phyloP scores from a whole-genome alignment of 2,888 invertebrate species.

The Lasioglossum leucozonium region DNA sequence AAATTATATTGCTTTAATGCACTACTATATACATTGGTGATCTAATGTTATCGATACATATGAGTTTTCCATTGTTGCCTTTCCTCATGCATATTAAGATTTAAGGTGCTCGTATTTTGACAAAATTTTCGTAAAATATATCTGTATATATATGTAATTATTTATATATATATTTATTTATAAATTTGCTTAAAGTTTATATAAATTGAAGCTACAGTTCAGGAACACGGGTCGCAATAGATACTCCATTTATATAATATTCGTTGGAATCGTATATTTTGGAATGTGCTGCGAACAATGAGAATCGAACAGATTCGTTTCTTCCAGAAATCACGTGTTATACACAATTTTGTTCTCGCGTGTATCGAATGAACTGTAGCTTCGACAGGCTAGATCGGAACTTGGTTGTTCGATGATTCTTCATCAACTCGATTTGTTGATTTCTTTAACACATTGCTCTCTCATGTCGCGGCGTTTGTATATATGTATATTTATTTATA shows the following conservation, averaged over 20 bases:
- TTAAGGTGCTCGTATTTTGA: conserved; percentile 71
- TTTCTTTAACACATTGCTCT: conserved; percentile 48
- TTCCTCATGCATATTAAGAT: conserved; percentile 62
- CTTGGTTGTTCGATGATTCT: conserved; percentile 28
- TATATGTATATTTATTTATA: conserved; percentile 57
- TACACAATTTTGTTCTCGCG: background rate
- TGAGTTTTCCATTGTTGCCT: conserved; percentile 55
- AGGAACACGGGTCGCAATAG: background rate
- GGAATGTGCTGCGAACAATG: conserved; percentile 55
- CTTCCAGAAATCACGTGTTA: background rate
- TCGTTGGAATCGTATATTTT: conserved; percentile 34
- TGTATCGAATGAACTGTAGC: conserved; percentile 59
- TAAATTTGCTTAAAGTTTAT: conserved; percentile 42
- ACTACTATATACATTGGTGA: conserved; percentile 82
- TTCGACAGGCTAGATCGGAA: conserved; percentile 60
- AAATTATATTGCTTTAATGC: conserved; percentile 81
- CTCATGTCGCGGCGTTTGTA: conserved; percentile 55
- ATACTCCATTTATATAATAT: background rate
- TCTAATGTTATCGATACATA: conserved; percentile 74
- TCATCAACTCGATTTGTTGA: conserved; percentile 9
- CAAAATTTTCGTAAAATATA: conserved; percentile 76
- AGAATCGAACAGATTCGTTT: background rate
- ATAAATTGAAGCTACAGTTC: conserved; percentile 64
- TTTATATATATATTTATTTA: conserved; percentile 34
- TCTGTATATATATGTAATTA: conserved; percentile 47